phyloP scores from a whole-genome alignment of 2,888 invertebrate genomes.

The Tillus elongatus region DNA sequence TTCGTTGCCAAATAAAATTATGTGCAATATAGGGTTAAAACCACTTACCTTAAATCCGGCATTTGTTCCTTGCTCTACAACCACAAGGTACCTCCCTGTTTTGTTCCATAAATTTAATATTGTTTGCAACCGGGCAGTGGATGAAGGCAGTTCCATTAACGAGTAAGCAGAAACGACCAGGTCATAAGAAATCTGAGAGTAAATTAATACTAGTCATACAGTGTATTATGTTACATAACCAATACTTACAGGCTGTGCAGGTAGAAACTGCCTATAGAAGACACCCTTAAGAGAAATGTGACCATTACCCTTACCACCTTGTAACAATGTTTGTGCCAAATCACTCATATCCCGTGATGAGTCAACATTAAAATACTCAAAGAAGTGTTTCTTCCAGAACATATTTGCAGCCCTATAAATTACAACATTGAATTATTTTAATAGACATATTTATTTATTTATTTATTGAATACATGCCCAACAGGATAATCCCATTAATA shows the following conservation, averaged over 20 bases:
- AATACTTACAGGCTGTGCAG: constrained; percentile 48
- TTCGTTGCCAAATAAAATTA: too few species aligned
- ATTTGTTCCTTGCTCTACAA: constrained; percentile 76
- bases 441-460: too few species aligned
- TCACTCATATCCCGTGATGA: constrained; percentile 74
- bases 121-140: constrained; percentile 56
- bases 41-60: constrained; percentile 61
- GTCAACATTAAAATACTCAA: constrained; percentile 82
- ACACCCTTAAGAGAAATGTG: constrained; percentile 51
- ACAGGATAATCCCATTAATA: too few species aligned
- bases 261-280: constrained; percentile 74
- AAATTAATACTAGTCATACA: too few species aligned
- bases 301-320: constrained; percentile 55
- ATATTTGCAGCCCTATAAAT: constrained; percentile 54
- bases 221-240: too few species aligned
- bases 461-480: too few species aligned
- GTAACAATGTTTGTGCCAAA: constrained; percentile 61
- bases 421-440: too few species aligned
- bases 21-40: neutral
- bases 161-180: constrained; percentile 74
- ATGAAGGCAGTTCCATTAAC: constrained; percentile 67
- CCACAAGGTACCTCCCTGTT: constrained; percentile 69
- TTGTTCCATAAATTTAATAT: constrained; percentile 78
- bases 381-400: constrained; percentile 61
- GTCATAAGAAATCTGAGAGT: constrained; percentile 57